Conservation (phyloP, 2,113 vertebrate species). For the Hirundichthys speculiger region DNA sequence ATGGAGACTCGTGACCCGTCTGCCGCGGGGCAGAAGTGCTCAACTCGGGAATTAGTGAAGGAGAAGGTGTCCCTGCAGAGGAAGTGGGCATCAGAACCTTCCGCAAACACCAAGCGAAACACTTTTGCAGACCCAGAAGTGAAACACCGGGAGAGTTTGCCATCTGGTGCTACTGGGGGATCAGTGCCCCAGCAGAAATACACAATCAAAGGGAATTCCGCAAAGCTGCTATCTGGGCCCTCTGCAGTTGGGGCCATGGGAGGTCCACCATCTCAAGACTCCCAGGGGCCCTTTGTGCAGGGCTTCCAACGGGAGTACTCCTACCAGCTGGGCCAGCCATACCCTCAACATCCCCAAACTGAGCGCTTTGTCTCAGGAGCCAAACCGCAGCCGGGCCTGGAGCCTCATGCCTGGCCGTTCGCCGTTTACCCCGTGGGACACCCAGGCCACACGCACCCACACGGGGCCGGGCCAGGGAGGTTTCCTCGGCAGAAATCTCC, state of each 20-base stretch:
- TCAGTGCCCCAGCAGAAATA: constrained; percentile 86
- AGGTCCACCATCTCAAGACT: constrained; percentile 83
- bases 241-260: constrained; percentile 75
- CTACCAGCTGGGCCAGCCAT: constrained; percentile 90
- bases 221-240: constrained; percentile 83
- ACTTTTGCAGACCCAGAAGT: constrained; percentile 87
- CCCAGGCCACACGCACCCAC: constrained; percentile 88
- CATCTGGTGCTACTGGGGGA: constrained; percentile 73
- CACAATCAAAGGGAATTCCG: constrained; percentile 76
- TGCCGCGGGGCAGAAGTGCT: constrained; percentile 89
- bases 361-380: constrained; percentile 88
- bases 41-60: constrained; percentile 85
- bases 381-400: constrained; percentile 91
- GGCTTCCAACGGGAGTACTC: constrained; percentile 85
- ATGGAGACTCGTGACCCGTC: constrained; percentile 93
- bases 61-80: constrained; percentile 89
- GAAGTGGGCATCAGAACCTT: constrained; percentile 92
- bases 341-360: constrained; percentile 91
- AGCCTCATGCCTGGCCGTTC: constrained; percentile 92
- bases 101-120: constrained; percentile 87
- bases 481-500: constrained; percentile 93
- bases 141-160: constrained; percentile 87
- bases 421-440: constrained; percentile 87
- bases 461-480: constrained; percentile 73
- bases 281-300: constrained; percentile 85